Evolutionary conservation across 2,113 vertebrate species (phyloP).

Genomic region (Daboia siamensis): DNA sequence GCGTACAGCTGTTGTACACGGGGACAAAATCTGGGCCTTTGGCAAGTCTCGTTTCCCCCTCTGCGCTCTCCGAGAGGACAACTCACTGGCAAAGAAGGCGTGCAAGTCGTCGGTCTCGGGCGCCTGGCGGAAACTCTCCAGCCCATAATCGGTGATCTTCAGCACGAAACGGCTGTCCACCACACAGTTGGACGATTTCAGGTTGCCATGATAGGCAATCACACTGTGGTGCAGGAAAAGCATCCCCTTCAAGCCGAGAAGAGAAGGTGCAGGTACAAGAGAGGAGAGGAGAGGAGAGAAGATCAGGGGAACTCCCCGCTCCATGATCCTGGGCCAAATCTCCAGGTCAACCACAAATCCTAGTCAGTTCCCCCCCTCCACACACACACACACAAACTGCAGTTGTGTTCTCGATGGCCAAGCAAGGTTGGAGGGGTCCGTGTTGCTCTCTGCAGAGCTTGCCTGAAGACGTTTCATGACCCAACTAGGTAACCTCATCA

Average conservation of each 20-base stretch:
- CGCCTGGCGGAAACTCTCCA: slow-evolving; percentile 75
- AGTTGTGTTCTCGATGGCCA: not conserved
- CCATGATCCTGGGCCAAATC: not conserved
- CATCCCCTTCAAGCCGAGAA: slow-evolving; percentile 79
- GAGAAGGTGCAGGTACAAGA: not conserved
- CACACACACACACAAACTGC: not conserved
- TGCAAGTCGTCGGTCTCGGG: slow-evolving; percentile 72
- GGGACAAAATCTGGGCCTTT: not conserved
- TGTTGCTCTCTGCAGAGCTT: too few relatives aligned
- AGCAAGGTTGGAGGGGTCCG: not conserved
- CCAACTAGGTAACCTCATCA: too few relatives aligned
- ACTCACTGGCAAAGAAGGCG: slow-evolving; percentile 81
- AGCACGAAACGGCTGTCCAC: slow-evolving; percentile 93
- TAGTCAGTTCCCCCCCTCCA: not conserved
- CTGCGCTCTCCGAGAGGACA: not conserved
- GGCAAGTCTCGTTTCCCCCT: not conserved
- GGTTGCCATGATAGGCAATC: slow-evolving; percentile 85
- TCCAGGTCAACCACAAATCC: not conserved
- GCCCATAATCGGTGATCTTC: slow-evolving; percentile 90
- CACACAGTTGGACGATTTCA: slow-evolving; percentile 93
- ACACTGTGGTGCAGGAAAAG: slow-evolving; percentile 86
- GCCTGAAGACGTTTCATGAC: too few relatives aligned
- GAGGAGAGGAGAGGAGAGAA: not conserved
- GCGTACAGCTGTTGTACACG: rapidly evolving
- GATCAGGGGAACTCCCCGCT: rapidly evolving